Percentiles rank a stretch among this genome's conserved stretches.
Conservation (phyloP, 2,888 invertebrate genomes). For the Clusia tigrina region DNA sequence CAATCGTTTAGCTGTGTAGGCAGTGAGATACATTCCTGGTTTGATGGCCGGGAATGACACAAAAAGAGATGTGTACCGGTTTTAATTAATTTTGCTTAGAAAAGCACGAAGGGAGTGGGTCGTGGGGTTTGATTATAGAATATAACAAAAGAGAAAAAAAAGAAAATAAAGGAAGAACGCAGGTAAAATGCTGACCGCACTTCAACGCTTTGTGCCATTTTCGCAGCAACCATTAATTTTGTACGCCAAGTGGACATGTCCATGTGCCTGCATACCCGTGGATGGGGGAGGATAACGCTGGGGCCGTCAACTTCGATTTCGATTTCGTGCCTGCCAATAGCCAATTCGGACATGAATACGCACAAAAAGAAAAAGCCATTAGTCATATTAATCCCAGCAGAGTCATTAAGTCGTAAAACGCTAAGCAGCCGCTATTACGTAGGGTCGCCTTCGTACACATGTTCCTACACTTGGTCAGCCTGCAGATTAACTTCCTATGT, state of each 20-base stretch:
- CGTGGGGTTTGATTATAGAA: too few relatives aligned
- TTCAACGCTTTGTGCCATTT: too few relatives aligned
- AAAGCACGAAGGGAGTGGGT: too few relatives aligned
- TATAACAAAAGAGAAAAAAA: too few relatives aligned
- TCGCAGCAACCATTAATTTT: not conserved
- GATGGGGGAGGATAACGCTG: too few relatives aligned
- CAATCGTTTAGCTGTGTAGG: not conserved
- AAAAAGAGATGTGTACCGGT: too few relatives aligned
- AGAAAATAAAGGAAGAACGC: too few relatives aligned
- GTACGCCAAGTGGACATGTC: not conserved
- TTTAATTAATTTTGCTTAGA: too few relatives aligned
- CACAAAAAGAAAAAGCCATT: constrained; percentile 39
- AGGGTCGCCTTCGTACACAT: not conserved
- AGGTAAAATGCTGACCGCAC: too few relatives aligned
- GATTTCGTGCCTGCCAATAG: not conserved
- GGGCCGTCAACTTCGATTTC: not conserved
- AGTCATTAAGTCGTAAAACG: constrained; percentile 33
- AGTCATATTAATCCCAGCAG: constrained; percentile 54
- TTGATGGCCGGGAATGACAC: too few relatives aligned
- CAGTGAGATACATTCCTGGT: too few relatives aligned
- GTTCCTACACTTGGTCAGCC: not conserved
- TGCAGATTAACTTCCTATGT: not conserved
- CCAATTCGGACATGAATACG: not conserved
- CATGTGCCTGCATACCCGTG: too few relatives aligned
- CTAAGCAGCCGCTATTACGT: not conserved